Conservation (phyloP, 1,140 invertebrate species). For the Trichogramma pretiosum region DNA sequence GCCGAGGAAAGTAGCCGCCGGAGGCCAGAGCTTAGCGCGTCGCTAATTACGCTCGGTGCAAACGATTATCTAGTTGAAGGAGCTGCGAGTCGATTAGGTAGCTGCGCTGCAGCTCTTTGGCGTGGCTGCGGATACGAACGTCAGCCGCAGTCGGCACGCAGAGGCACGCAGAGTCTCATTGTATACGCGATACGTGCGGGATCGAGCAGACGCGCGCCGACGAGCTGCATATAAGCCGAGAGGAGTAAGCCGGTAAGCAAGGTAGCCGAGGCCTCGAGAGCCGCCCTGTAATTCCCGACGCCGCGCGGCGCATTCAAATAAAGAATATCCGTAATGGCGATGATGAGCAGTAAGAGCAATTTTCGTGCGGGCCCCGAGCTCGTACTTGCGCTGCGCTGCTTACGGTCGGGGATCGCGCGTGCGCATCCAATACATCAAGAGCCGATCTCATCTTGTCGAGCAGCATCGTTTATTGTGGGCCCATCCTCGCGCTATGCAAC, state of each 20-base stretch:
- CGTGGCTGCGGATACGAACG: no score
- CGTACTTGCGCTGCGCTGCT: no score
- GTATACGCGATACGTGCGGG: background rate
- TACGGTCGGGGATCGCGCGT: no score
- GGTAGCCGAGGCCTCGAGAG: constrained; percentile 38
- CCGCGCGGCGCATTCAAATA: constrained; percentile 41
- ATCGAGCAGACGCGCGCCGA: background rate
- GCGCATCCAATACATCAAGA: constrained; percentile 14
- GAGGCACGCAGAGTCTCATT: no score
- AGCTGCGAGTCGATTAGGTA: no score
- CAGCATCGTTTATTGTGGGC: constrained; percentile 27
- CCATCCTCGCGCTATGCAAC: constrained; percentile 9
- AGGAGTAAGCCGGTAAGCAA: constrained; percentile 43
- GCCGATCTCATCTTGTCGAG: constrained; percentile 27
- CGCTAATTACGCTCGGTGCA: no score
- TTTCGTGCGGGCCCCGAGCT: constrained; percentile 20
- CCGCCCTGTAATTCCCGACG: constrained; percentile 42
- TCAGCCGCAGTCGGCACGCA: no score
- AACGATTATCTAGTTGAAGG: no score
- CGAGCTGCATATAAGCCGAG: background rate
- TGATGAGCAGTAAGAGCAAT: constrained; percentile 42
- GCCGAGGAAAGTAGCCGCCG: background rate
- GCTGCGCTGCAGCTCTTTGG: no score
- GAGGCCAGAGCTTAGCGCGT: no score
- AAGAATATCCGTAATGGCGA: constrained; percentile 47